A percentile compares a stretch with the other conserved stretches of the same genome.
Evolutionary conservation across 2,888 invertebrate species (phyloP).

Genomic region (Ectemnius continuus): DNA sequence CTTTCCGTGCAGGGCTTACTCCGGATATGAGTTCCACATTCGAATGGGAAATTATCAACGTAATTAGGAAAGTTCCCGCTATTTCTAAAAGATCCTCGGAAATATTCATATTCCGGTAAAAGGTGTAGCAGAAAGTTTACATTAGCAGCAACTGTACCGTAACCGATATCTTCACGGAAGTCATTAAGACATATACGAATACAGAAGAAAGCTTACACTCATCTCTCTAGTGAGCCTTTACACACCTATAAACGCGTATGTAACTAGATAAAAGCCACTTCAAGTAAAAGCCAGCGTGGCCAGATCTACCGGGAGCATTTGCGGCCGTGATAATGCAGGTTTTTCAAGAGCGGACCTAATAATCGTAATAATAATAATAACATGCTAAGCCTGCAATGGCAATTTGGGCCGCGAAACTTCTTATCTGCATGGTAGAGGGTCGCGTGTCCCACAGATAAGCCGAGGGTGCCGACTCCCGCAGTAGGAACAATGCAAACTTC

Average conservation of each 20-base stretch:
- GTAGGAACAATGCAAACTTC: conserved; percentile 53
- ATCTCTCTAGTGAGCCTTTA: too few relatives aligned
- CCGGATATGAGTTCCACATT: not conserved
- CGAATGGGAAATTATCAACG: too few relatives aligned
- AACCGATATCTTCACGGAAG: too few relatives aligned
- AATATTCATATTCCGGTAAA: too few relatives aligned
- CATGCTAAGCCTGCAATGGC: conserved; percentile 12
- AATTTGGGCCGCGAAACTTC: conserved; percentile 39
- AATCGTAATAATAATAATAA: conserved; percentile 29
- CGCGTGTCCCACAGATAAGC: conserved; percentile 61
- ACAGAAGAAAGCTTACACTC: too few relatives aligned
- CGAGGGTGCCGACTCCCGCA: conserved; percentile 34
- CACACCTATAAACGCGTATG: too few relatives aligned
- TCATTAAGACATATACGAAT: too few relatives aligned
- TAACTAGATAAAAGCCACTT: not conserved
- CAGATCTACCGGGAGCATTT: conserved; percentile 1
- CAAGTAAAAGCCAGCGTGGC: not conserved
- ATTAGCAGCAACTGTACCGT: too few relatives aligned
- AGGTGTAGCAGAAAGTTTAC: too few relatives aligned
- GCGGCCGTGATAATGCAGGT: conserved; percentile 18
- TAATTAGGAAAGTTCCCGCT: too few relatives aligned
- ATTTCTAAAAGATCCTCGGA: too few relatives aligned
- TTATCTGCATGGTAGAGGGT: conserved; percentile 51
- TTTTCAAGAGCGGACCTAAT: conserved; percentile 24
- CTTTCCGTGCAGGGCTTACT: not conserved